Evolutionary conservation across 2,113 vertebrate species (phyloP), one percentile per base, ranked within the genome.

Genomic region (Amphiprion percula): DNA sequence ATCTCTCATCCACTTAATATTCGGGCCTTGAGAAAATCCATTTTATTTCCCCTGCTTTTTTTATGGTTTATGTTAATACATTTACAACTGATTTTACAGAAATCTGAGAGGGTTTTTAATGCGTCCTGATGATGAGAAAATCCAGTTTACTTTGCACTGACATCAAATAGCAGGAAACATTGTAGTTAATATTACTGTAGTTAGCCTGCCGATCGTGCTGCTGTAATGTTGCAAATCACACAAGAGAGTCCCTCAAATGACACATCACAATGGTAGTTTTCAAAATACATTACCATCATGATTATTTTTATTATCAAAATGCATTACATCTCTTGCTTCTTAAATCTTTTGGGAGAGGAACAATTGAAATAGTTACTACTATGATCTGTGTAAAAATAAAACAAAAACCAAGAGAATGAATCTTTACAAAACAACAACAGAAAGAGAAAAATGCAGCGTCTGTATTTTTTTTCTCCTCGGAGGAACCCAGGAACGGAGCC

Each of bases 221-320:
- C 21, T 5, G 46, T 23, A 37, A 30, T 26, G 0, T 47, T 39
- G 72, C 58, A 79, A 77, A 84, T 50, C 58, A 77, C n/a, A 46
- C 50, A 50, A 73, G 26, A 0, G 10, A 79, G 23, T 53, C 58
- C 61, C 56, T 87, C 16, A 56, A 87, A 88, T 80, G 74, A 90
- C 41, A 86, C 70, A 79, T 89, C 64, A 90, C 74, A 83, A 87
- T 84, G 75, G 79, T 50, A 71, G 78, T 85, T 93, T 85, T 70
- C 80, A 91, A 89, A 93, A 91, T 87, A 87, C 73, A 63, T 94
- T 93, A 94, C 95, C 95, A 96, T 96, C 95, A 96, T 96, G 95
- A 97, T 96, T 96, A 96, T 96, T 98, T 99, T 99, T 98, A 97
- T 99, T 98, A 98, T 97, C 96, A 97, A 97, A 94, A 97, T 96